These are phyloP conservation scores for Lycocerus yunnanus DNA, from an alignment of 2,888 invertebrate genomes.

Conservation along the genomic window DNA sequence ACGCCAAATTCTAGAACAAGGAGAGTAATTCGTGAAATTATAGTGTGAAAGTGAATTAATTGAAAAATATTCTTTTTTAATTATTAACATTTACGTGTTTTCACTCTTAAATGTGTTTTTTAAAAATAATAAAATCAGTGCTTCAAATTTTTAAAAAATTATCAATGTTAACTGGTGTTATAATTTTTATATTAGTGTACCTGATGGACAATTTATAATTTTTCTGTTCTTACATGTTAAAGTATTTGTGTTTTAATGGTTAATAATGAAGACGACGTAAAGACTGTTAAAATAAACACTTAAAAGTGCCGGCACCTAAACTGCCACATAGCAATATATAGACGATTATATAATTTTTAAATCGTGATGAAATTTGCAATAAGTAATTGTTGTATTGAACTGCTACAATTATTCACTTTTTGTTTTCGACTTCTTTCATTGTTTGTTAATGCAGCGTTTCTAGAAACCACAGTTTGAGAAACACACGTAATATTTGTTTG, in stretches of 20 bases:
- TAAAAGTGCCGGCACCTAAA: conserved; percentile 12
- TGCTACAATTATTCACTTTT: conserved; percentile 35
- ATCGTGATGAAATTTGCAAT: conserved; percentile 46
- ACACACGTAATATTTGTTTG: conserved; percentile 8
- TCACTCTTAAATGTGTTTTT: conserved; percentile 3
- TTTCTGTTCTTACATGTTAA: conserved; percentile 23
- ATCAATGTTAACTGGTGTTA: conserved; percentile 15
- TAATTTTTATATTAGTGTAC: conserved; percentile 23
- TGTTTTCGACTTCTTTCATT: conserved; percentile 13
- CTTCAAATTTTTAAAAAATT: conserved; percentile 6
- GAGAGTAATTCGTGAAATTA: conserved; percentile 92
- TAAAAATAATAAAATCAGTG: conserved; percentile 9
- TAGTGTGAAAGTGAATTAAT: conserved; percentile 66
- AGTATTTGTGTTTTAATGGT: conserved; percentile 10
- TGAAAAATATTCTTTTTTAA: not conserved
- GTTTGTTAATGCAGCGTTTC: not conserved
- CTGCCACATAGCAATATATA: conserved; percentile 27
- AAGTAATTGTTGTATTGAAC: conserved; percentile 50
- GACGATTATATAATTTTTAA: conserved; percentile 36
- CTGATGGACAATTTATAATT: conserved; percentile 23
- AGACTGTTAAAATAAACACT: conserved; percentile 12
- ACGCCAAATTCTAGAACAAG: conserved; percentile 92
- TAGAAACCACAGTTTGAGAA: not conserved
- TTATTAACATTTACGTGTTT: conserved; percentile 4
- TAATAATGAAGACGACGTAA: conserved; percentile 4